These are phyloP conservation scores for Callimorpha dominula DNA, from an alignment of 2,888 invertebrate genomes.

Conservation along the genomic window DNA sequence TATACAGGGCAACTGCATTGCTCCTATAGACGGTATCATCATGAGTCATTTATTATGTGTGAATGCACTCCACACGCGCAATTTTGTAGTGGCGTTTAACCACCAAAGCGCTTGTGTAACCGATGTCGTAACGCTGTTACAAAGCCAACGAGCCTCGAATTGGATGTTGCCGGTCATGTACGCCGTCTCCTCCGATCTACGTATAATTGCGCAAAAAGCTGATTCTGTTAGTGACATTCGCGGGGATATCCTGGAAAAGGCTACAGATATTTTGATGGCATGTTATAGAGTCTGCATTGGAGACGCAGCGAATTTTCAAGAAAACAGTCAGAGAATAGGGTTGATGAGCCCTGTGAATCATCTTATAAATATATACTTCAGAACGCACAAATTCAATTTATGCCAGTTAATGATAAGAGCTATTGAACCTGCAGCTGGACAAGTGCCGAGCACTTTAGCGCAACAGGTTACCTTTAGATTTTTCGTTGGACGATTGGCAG, in stretches of 20 bases:
- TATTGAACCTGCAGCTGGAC: background rate
- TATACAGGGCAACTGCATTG: background rate
- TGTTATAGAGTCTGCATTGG: conserved; percentile 5
- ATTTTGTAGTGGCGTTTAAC: conserved; percentile 10
- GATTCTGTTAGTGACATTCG: background rate
- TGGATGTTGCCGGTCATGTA: conserved; percentile 97
- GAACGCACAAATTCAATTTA: background rate
- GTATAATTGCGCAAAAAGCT: conserved; percentile 88
- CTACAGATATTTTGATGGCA: conserved; percentile 4
- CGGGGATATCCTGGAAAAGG: background rate
- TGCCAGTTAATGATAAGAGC: conserved; percentile 12
- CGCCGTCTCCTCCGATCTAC: conserved; percentile 92
- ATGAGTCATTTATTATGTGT: conserved; percentile 6
- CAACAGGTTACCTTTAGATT: conserved; percentile 13
- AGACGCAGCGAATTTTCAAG: background rate
- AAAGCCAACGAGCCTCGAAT: conserved; percentile 75
- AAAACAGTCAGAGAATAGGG: conserved; percentile 5
- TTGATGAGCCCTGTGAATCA: conserved; percentile 14
- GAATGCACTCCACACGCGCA: background rate
- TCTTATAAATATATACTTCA: conserved; percentile 9
- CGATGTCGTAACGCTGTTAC: conserved; percentile 3
- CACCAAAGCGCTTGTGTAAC: conserved; percentile 6
- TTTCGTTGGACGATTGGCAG: conserved; percentile 15
- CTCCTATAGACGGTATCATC: conserved; percentile 2
- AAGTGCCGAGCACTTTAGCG: background rate